Conservation (phyloP, 2,113 vertebrate species). For the Garra rufa region DNA sequence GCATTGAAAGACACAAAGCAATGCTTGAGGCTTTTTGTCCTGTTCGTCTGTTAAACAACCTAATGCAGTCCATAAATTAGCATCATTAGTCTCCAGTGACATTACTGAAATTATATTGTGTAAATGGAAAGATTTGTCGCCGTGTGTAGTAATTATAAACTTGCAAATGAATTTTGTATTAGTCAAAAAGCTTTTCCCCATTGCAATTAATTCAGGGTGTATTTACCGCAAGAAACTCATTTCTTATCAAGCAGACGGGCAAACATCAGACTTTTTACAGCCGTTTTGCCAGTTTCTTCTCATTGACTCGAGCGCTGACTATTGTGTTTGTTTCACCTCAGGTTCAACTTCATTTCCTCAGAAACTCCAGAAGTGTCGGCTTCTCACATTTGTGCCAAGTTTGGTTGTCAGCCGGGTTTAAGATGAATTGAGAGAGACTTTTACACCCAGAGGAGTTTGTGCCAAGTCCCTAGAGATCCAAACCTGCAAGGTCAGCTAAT, state of each 20-base stretch:
- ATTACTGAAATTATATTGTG: slow-evolving; percentile 28
- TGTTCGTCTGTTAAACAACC: slow-evolving; percentile 27
- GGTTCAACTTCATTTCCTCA: slow-evolving; percentile 15
- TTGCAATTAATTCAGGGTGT: slow-evolving; percentile 13
- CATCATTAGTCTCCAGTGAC: slow-evolving; percentile 42
- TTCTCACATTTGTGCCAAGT: slow-evolving; percentile 16
- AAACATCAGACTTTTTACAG: slow-evolving; percentile 11
- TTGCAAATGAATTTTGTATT: slow-evolving; percentile 37
- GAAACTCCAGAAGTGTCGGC: background rate
- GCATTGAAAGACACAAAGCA: background rate
- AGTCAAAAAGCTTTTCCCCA: slow-evolving; percentile 32
- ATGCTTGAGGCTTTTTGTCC: background rate
- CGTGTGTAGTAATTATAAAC: slow-evolving; percentile 24
- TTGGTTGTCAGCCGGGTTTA: slow-evolving; percentile 55
- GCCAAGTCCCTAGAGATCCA: slow-evolving; percentile 35
- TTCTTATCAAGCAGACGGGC: slow-evolving; percentile 5
- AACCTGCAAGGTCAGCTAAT: slow-evolving; percentile 55
- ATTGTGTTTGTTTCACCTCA: slow-evolving; percentile 9
- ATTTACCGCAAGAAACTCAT: background rate
- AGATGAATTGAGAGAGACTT: slow-evolving; percentile 50
- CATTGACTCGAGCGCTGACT: background rate
- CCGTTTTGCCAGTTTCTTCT: background rate
- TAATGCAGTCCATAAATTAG: slow-evolving; percentile 41
- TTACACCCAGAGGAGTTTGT: slow-evolving; percentile 47
- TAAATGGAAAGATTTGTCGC: background rate